Conservation (phyloP, 2,888 invertebrate genomes). For the Nemurella pictetii region DNA sequence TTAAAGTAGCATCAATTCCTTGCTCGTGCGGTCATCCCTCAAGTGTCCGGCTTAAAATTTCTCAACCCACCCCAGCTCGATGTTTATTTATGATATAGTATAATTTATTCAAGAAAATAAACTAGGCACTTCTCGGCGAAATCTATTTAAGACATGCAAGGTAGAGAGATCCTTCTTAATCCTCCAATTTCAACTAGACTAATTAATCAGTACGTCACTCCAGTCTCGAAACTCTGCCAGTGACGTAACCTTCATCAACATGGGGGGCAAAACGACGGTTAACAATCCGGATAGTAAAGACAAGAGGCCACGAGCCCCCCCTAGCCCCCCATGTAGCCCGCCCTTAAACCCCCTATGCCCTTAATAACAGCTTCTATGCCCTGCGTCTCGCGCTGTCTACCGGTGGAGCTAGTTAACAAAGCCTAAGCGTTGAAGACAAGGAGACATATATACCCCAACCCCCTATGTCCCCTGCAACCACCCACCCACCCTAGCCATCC, state of each 20-base stretch:
- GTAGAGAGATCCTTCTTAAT: constrained; percentile 19
- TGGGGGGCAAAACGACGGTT: not conserved
- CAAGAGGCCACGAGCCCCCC: constrained; percentile 13
- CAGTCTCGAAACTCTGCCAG: constrained; percentile 8
- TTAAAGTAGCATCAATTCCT: not conserved
- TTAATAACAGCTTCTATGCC: not conserved
- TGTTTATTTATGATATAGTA: constrained; percentile 27
- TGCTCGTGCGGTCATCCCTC: not conserved
- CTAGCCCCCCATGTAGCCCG: not conserved
- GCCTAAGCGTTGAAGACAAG: not conserved
- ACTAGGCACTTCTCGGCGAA: not conserved
- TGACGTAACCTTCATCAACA: constrained; percentile 29
- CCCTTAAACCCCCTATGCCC: not conserved
- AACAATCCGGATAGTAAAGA: constrained; percentile 14
- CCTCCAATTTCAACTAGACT: constrained; percentile 30
- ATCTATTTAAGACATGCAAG: constrained; percentile 19
- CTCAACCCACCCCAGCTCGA: constrained; percentile 7
- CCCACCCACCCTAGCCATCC: not conserved
- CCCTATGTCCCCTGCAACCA: not conserved
- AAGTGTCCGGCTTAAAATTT: not conserved
- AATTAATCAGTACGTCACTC: constrained; percentile 25
- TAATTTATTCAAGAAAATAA: constrained; percentile 27
- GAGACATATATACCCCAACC: not conserved
- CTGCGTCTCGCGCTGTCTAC: not conserved
- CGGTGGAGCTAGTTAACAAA: not conserved